These are phyloP conservation scores for Belonocnema kinseyi DNA, from an alignment of 1,140 invertebrate genomes.

Conservation along the genomic window DNA sequence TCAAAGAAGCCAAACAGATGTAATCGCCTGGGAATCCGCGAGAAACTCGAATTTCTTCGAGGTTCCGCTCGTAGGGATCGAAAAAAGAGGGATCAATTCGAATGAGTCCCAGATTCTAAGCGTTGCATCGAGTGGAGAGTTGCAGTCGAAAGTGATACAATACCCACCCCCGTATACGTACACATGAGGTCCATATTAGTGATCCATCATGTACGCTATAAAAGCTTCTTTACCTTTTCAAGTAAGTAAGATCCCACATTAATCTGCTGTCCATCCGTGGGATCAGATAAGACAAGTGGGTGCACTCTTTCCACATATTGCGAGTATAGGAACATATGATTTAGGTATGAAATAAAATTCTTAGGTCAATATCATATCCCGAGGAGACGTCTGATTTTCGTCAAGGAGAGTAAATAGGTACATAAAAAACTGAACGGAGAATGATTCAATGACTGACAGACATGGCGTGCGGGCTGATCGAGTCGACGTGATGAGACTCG, in stretches of 20 bases:
- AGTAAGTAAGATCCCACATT: constrained; percentile 63
- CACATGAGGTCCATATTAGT: constrained; percentile 65
- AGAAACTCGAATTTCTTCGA: constrained; percentile 37
- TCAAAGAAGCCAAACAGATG: constrained; percentile 60
- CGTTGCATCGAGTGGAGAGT: constrained; percentile 34
- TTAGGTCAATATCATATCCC: background rate
- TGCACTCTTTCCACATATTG: constrained; percentile 44
- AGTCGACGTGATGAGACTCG: constrained; percentile 3
- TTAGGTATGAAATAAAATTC: constrained; percentile 35
- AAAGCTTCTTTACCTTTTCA: constrained; percentile 48
- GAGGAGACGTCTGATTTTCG: constrained; percentile 33
- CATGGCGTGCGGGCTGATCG: constrained; percentile 17
- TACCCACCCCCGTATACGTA: constrained; percentile 32
- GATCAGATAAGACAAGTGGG: constrained; percentile 61
- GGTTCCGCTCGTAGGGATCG: constrained; percentile 30
- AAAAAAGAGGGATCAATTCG: constrained; percentile 30
- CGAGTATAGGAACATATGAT: background rate
- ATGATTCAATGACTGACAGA: constrained; percentile 19
- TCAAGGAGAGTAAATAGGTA: constrained; percentile 5
- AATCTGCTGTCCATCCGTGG: constrained; percentile 59
- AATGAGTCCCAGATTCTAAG: background rate
- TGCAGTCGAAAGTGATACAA: constrained; percentile 52
- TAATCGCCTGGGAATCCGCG: constrained; percentile 71
- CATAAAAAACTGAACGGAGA: constrained; percentile 11
- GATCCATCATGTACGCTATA: constrained; percentile 64